phyloP scores from a whole-genome alignment of 2,888 invertebrate species.

The Sarcophaga rosellei region DNA sequence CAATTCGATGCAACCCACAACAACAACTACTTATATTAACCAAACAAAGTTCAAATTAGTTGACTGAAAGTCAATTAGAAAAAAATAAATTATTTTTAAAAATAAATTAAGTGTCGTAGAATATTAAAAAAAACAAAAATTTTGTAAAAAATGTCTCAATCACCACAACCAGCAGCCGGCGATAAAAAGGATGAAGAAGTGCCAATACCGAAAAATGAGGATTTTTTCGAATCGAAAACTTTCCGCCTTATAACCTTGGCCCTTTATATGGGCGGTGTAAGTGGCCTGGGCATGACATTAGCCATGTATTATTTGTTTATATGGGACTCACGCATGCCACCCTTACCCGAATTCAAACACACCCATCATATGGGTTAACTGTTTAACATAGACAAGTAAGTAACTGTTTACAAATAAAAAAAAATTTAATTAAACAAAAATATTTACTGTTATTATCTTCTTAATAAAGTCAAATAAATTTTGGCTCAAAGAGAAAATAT shows the following conservation, averaged over 20 bases:
- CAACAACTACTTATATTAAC: neutral
- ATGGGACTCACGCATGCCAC: slow-evolving; percentile 80
- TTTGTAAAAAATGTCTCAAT: slow-evolving; percentile 62
- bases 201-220: slow-evolving; percentile 74
- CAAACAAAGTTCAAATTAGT: slow-evolving; percentile 42
- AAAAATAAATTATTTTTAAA: slow-evolving; percentile 24
- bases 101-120: neutral
- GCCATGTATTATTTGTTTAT: slow-evolving; percentile 79
- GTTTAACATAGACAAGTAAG: slow-evolving; percentile 27
- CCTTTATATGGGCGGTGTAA: slow-evolving; percentile 78
- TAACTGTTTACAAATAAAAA: neutral
- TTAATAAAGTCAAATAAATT: no score
- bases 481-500: no score
- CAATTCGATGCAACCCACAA: slow-evolving; percentile 55
- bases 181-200: slow-evolving; percentile 75
- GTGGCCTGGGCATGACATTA: slow-evolving; percentile 78
- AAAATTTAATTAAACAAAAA: no score
- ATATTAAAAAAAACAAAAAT: slow-evolving; percentile 20
- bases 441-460: no score
- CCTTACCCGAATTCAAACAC: slow-evolving; percentile 78
- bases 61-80: neutral
- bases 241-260: slow-evolving; percentile 77
- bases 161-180: slow-evolving; percentile 61
- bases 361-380: slow-evolving; percentile 78
- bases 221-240: slow-evolving; percentile 78